A percentile compares a stretch with the other conserved stretches of the same genome.
phyloP scores from a whole-genome alignment of 2,888 invertebrate species.

The Adela reaumurella region DNA sequence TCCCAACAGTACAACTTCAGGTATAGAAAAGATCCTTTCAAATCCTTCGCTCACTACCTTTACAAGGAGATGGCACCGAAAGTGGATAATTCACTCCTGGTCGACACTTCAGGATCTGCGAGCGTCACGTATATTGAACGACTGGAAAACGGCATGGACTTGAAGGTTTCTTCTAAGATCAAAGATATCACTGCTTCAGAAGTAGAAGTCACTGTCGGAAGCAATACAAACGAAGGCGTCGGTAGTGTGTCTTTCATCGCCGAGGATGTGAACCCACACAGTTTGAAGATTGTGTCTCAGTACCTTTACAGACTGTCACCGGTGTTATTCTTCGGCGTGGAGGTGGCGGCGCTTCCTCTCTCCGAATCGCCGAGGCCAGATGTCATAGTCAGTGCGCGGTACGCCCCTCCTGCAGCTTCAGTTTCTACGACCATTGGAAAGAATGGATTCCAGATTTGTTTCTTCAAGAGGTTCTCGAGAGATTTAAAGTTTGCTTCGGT shows the following conservation, averaged over 20 bases:
- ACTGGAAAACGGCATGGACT: conserved; percentile 27
- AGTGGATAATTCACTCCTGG: conserved; percentile 25
- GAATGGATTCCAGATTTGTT: conserved; percentile 34
- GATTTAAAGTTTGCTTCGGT: conserved; percentile 36
- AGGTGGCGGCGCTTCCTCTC: conserved; percentile 30
- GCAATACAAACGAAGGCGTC: conserved; percentile 25
- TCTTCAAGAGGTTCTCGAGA: conserved; percentile 33
- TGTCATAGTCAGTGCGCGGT: conserved; percentile 35
- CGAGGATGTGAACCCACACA: conserved; percentile 37
- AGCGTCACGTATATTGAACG: conserved; percentile 36
- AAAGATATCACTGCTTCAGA: conserved; percentile 40
- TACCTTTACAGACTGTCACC: conserved; percentile 35
- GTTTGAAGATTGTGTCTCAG: conserved; percentile 31
- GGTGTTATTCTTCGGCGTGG: conserved; percentile 32
- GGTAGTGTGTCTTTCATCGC: conserved; percentile 29
- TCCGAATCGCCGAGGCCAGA: conserved; percentile 25
- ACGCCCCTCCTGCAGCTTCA: conserved; percentile 25
- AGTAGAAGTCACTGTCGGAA: conserved; percentile 36
- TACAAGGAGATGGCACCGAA: conserved; percentile 39
- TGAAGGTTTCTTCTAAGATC: conserved; percentile 37
- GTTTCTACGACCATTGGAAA: conserved; percentile 35
- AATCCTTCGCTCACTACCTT: conserved; percentile 29
- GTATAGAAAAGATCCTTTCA: conserved; percentile 32
- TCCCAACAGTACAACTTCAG: conserved; percentile 43
- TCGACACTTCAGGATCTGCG: conserved; percentile 37